These are phyloP conservation scores for rat (Rattus norvegicus) DNA, from an alignment of 2,113 vertebrate species.

Conservation along the genomic window DNA sequence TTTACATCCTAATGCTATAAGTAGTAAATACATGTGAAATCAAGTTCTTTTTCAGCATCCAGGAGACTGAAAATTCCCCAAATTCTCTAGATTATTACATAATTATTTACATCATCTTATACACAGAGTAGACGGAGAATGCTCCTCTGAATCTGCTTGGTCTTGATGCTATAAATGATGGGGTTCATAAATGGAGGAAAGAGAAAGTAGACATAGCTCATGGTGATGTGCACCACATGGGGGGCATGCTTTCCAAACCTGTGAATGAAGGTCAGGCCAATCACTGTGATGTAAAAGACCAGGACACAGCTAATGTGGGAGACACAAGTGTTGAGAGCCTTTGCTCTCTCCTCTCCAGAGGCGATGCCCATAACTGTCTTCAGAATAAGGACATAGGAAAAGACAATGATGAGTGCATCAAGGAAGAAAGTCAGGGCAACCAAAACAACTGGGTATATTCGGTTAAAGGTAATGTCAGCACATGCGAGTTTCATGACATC, in stretches of 20 bases:
- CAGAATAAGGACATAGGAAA: constrained; percentile 65
- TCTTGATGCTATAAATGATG: constrained; percentile 72
- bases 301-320: constrained; percentile 69
- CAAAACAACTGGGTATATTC: constrained; percentile 41
- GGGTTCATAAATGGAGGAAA: constrained; percentile 73
- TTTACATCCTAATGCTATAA: background rate
- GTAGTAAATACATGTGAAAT: background rate
- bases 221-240: constrained; percentile 32
- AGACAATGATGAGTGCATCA: constrained; percentile 44
- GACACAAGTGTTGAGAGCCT: constrained; percentile 49
- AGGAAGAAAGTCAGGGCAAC: constrained; percentile 33
- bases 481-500: constrained; percentile 70
- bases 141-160: constrained; percentile 63
- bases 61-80: background rate
- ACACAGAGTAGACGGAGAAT: background rate
- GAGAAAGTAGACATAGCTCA: constrained; percentile 70
- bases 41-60: background rate
- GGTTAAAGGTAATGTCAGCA: constrained; percentile 63
- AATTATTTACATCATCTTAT: background rate
- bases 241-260: constrained; percentile 58
- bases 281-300: constrained; percentile 63
- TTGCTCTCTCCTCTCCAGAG: constrained; percentile 36
- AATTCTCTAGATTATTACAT: background rate
- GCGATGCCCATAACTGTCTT: constrained; percentile 51
- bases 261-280: constrained; percentile 64